Evolutionary conservation across 2,797 vertebrate species (phyloP).

Genomic region (Enteromius argenteus): DNA sequence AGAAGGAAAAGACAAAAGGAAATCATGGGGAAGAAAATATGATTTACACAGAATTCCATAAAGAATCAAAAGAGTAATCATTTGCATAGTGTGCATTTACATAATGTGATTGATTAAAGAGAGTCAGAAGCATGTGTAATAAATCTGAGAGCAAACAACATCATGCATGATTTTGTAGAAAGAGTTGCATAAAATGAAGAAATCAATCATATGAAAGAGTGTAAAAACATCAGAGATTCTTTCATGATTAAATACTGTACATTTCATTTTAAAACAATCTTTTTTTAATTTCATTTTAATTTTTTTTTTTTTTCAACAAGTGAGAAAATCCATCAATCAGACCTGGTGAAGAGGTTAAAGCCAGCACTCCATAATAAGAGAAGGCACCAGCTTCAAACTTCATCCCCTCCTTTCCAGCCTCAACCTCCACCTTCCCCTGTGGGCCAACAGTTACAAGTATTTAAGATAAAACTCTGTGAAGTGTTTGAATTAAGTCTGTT

Average conservation of each 20-base stretch:
- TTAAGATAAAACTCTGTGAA: not conserved
- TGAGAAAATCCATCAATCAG: conserved; percentile 29
- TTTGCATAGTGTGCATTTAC: conserved; percentile 21
- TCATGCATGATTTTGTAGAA: conserved; percentile 33
- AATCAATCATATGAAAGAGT: not conserved
- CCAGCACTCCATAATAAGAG: conserved; percentile 92
- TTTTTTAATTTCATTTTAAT: too few species aligned
- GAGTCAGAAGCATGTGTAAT: conserved; percentile 9
- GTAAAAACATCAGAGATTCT: not conserved
- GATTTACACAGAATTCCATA: conserved; percentile 24
- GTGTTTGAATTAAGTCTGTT: too few species aligned
- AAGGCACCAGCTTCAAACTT: conserved; percentile 96
- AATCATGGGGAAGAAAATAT: conserved; percentile 24
- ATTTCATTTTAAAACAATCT: not conserved
- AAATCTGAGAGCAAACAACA: not conserved
- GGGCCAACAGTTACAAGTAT: not conserved
- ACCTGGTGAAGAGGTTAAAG: conserved; percentile 90
- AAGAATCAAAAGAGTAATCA: not conserved
- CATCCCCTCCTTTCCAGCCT: conserved; percentile 94
- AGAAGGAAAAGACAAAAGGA: conserved; percentile 8
- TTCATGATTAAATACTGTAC: not conserved
- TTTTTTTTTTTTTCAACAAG: not conserved
- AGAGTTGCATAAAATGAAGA: not conserved
- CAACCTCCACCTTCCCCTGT: conserved; percentile 95
- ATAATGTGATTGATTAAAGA: conserved; percentile 18